Percentiles rank a stretch among this genome's conserved stretches.
These are phyloP conservation scores for Pedetes capensis DNA, from an alignment of 2,113 vertebrate genomes.

Conservation along the genomic window DNA sequence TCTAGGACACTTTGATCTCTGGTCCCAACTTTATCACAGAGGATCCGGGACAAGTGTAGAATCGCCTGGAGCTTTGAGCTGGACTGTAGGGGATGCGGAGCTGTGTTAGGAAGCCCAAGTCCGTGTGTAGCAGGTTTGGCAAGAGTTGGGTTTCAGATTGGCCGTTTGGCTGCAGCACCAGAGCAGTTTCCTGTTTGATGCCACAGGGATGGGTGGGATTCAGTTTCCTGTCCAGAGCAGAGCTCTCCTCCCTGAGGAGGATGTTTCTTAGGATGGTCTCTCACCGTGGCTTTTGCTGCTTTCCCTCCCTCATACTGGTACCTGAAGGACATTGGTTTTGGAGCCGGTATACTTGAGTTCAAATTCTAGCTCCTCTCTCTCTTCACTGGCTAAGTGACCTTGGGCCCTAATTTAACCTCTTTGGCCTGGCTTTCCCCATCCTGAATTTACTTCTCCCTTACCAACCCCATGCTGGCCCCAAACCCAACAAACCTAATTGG, in stretches of 20 bases:
- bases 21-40: not conserved
- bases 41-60: not conserved
- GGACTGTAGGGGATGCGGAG: not conserved
- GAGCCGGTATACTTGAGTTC: not conserved
- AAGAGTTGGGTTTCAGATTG: slow-evolving; percentile 19
- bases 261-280: too few relatives aligned
- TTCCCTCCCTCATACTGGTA: not conserved
- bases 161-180: not conserved
- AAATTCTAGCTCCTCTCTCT: not conserved
- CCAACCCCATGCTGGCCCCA: rapidly evolving
- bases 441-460: too few relatives aligned
- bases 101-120: not conserved
- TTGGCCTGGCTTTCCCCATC: not conserved
- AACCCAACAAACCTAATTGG: not conserved
- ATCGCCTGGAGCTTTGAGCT: not conserved
- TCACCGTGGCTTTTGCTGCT: not conserved
- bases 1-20: not conserved
- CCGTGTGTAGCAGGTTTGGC: not conserved
- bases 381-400: not conserved
- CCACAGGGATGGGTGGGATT: slow-evolving; percentile 47
- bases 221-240: slow-evolving; percentile 35
- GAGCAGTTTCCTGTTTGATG: slow-evolving; percentile 49
- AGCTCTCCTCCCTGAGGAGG: not conserved
- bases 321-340: not conserved
- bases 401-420: not conserved